phyloP scores from a whole-genome alignment of 2,888 invertebrate species.

The Meta bourneti region DNA sequence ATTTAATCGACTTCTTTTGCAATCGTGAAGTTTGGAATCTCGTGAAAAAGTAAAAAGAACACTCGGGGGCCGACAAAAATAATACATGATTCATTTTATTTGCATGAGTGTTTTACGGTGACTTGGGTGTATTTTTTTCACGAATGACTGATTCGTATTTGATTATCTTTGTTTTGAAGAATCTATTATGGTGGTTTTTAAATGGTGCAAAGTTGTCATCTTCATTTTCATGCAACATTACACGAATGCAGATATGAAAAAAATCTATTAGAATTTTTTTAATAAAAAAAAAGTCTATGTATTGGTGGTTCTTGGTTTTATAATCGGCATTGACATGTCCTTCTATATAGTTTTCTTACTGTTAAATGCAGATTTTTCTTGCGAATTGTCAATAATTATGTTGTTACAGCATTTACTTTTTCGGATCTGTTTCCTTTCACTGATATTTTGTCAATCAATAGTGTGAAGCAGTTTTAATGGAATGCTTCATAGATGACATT shows the following conservation, averaged over 20 bases:
- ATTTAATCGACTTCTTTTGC: constrained; percentile 11
- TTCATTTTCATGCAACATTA: constrained; percentile 1
- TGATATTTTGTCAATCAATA: too few species aligned
- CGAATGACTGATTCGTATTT: not conserved
- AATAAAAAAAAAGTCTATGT: too few species aligned
- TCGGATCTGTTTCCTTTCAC: too few species aligned
- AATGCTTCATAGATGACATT: too few species aligned
- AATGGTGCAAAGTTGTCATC: not conserved
- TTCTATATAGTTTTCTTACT: too few species aligned
- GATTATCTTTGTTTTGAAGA: not conserved
- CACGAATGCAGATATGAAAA: not conserved
- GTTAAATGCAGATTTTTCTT: too few species aligned
- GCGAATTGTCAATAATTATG: too few species aligned
- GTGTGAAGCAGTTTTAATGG: too few species aligned
- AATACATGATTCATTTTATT: not conserved
- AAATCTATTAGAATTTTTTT: too few species aligned
- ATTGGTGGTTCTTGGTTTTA: too few species aligned
- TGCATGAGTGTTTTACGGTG: constrained; percentile 1
- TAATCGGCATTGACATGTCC: too few species aligned
- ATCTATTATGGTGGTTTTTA: not conserved
- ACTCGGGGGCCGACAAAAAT: not conserved
- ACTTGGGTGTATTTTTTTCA: not conserved
- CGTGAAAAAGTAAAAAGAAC: not conserved
- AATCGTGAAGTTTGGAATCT: not conserved
- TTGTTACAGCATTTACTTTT: too few species aligned